Evolutionary conservation across 2,888 invertebrate genomes (phyloP).

Genomic region (Drosophila lutescens): DNA sequence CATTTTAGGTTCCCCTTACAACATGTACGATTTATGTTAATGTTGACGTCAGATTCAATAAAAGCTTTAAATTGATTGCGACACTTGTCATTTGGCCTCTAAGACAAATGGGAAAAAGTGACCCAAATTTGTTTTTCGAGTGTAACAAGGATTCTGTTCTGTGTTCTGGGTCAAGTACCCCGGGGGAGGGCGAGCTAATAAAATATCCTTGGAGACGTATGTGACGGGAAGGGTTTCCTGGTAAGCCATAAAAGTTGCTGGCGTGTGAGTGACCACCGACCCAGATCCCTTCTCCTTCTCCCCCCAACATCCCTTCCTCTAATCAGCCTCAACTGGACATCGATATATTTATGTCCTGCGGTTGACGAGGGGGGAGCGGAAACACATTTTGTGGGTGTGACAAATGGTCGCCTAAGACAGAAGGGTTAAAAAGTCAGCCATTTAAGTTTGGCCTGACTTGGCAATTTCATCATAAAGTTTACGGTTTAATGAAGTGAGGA

Average conservation of each 20-base stretch:
- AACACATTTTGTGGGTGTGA: conserved; percentile 55
- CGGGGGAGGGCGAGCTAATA: conserved; percentile 48
- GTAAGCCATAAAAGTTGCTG: conserved; percentile 59
- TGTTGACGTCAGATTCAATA: conserved; percentile 9
- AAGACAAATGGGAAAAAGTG: background rate
- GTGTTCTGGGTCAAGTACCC: conserved; percentile 31
- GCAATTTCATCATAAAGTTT: conserved; percentile 23
- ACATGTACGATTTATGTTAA: background rate
- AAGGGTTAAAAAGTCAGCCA: conserved; percentile 16
- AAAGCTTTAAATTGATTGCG: background rate
- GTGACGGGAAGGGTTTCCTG: conserved; percentile 16
- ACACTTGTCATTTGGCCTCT: conserved; percentile 1
- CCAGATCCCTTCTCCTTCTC: background rate
- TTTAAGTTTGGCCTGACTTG: conserved; percentile 22
- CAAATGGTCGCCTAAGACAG: conserved; percentile 38
- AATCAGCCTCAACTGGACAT: conserved; percentile 59
- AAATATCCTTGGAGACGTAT: conserved; percentile 39
- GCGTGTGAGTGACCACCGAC: conserved; percentile 15
- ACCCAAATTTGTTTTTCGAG: conserved; percentile 21
- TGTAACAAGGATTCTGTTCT: conserved; percentile 28
- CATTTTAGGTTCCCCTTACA: background rate
- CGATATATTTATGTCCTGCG: conserved; percentile 69
- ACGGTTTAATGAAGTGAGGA: conserved; percentile 40
- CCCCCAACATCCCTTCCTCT: conserved; percentile 15
- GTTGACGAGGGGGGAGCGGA: conserved; percentile 1